A percentile compares a stretch with the other conserved stretches of the same genome.
phyloP scores from a whole-genome alignment of 2,888 invertebrate genomes.

The Pollenia griseotomentosa region DNA sequence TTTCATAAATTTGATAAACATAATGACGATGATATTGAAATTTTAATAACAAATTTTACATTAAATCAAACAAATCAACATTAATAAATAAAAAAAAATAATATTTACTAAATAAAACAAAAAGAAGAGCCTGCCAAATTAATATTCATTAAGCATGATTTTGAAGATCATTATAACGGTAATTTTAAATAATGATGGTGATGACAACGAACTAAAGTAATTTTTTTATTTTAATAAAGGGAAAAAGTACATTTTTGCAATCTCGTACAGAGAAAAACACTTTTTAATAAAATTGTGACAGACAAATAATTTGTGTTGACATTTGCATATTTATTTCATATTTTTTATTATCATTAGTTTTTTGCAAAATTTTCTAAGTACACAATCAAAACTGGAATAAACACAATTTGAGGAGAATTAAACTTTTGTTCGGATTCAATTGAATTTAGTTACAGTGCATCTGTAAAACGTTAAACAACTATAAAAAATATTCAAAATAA shows the following conservation, averaged over 20 bases:
- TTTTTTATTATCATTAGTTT: neutral
- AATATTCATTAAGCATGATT: conserved; percentile 21
- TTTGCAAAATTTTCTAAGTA: conserved; percentile 43
- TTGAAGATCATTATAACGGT: conserved; percentile 24
- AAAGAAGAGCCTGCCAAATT: neutral
- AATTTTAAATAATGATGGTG: conserved; percentile 37
- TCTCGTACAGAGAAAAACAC: conserved; percentile 26
- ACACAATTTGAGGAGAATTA: conserved; percentile 47
- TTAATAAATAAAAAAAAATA: conserved; percentile 12
- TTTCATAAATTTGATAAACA: neutral
- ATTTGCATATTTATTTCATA: conserved; percentile 60
- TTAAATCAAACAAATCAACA: conserved; percentile 17
- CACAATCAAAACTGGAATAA: conserved; percentile 55
- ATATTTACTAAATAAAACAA: neutral
- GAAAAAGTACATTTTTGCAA: conserved; percentile 31
- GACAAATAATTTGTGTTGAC: conserved; percentile 68
- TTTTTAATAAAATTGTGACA: conserved; percentile 69
- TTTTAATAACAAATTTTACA: conserved; percentile 18
- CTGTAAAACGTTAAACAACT: conserved; percentile 66
- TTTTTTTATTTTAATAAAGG: conserved; percentile 16
- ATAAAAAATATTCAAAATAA: neutral
- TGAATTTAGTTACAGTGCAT: conserved; percentile 66
- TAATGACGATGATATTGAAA: conserved; percentile 56
- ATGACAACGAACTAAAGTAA: conserved; percentile 69
- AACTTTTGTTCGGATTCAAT: conserved; percentile 37